Percentiles rank a stretch among this genome's conserved stretches.
These are phyloP conservation scores for Pimpla rufipes DNA, from an alignment of 2,888 invertebrate genomes.

Conservation along the genomic window DNA sequence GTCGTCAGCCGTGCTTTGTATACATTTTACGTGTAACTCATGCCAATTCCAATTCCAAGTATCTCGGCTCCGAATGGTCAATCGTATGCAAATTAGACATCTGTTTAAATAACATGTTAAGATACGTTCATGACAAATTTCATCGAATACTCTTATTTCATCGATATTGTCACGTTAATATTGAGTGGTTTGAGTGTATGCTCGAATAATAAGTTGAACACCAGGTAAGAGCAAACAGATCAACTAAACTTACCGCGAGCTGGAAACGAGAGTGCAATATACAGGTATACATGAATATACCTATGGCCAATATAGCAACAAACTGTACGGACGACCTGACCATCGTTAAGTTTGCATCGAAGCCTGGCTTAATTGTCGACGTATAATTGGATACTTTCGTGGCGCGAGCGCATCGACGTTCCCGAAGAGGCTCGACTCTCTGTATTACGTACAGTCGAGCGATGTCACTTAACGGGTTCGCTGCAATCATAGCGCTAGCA, in stretches of 20 bases:
- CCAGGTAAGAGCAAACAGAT: constrained; percentile 38
- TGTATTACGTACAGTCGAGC: constrained; percentile 45
- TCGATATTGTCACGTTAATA: too few relatives aligned
- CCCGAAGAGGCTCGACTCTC: constrained; percentile 27
- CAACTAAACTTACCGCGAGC: constrained; percentile 42
- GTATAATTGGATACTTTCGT: constrained; percentile 72
- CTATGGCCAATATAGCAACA: constrained; percentile 1
- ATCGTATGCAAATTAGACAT: too few relatives aligned
- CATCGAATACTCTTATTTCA: too few relatives aligned
- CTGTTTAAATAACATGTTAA: too few relatives aligned
- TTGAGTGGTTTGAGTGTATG: background rate
- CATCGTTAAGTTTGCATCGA: constrained; percentile 69
- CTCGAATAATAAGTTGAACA: background rate
- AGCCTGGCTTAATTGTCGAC: constrained; percentile 69
- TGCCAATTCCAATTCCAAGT: too few relatives aligned
- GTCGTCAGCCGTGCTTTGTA: too few relatives aligned
- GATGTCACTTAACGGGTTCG: constrained; percentile 72
- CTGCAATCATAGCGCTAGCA: constrained; percentile 59
- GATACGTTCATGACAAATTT: too few relatives aligned
- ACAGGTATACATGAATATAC: constrained; percentile 25
- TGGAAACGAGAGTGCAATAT: constrained; percentile 46
- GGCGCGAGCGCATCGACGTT: constrained; percentile 62
- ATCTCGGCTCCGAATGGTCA: too few relatives aligned
- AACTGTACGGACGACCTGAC: constrained; percentile 7
- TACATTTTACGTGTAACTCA: too few relatives aligned